phyloP scores from a whole-genome alignment of 2,888 invertebrate species.

The Drosophila aldrichi region DNA sequence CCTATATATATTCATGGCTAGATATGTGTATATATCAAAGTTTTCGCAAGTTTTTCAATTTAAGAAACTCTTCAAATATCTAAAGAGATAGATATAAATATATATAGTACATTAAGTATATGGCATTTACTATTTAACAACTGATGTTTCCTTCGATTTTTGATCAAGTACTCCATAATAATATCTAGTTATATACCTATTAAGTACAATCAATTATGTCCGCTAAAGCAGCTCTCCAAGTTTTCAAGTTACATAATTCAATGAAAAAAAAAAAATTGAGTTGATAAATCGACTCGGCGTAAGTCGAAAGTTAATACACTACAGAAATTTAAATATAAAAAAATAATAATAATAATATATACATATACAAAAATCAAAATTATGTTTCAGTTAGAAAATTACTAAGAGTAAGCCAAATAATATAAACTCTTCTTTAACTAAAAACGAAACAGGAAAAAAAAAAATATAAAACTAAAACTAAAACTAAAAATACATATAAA shows the following conservation, averaged over 20 bases:
- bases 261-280: conserved; percentile 4
- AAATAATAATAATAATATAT: conserved; percentile 4
- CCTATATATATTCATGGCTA: conserved; percentile 16
- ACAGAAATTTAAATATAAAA: neutral
- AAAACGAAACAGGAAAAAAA: neutral
- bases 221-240: conserved; percentile 10
- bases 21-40: conserved; percentile 16
- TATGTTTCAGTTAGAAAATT: neutral
- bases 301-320: conserved; percentile 33
- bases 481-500: neutral
- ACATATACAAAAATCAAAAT: neutral
- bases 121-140: conserved; percentile 47
- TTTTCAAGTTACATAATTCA: conserved; percentile 23
- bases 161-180: conserved; percentile 50
- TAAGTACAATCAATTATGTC: conserved; percentile 70
- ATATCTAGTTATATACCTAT: conserved; percentile 62
- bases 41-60: conserved; percentile 10
- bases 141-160: conserved; percentile 61
- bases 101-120: conserved; percentile 10
- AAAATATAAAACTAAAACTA: neutral
- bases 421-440: neutral
- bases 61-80: conserved; percentile 18
- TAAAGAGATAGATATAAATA: neutral
- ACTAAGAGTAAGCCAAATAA: neutral
- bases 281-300: conserved; percentile 30